Percentiles rank a stretch among this genome's conserved stretches.
Conservation (phyloP, 2,113 vertebrate genomes). For the Heterotilapia buettikoferi region DNA sequence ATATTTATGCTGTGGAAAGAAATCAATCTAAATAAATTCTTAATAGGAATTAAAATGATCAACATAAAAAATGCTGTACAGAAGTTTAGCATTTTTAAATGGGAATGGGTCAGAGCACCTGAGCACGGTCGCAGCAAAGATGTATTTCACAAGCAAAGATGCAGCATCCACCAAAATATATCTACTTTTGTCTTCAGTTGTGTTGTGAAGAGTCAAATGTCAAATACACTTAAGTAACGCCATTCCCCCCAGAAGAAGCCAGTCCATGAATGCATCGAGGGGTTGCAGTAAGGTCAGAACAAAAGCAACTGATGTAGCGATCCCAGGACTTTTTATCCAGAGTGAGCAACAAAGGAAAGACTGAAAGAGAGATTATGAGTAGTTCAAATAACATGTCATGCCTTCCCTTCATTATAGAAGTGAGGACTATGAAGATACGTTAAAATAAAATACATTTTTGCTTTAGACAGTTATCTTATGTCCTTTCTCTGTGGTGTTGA, state of each 20-base stretch:
- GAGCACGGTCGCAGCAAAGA: background rate
- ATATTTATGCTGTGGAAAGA: rapidly evolving
- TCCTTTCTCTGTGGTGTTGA: background rate
- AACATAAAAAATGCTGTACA: background rate
- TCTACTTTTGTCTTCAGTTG: background rate
- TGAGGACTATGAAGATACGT: background rate
- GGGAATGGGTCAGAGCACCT: background rate
- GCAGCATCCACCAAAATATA: background rate
- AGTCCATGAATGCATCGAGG: background rate
- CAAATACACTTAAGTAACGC: background rate
- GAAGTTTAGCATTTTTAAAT: background rate
- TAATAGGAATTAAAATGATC: background rate
- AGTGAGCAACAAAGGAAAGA: background rate
- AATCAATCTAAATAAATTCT: background rate
- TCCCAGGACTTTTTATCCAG: background rate
- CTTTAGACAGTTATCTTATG: background rate
- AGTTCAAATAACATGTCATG: background rate
- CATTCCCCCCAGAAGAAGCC: background rate
- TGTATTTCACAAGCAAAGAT: background rate
- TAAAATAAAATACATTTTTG: background rate
- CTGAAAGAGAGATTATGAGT: background rate
- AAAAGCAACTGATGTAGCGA: rapidly evolving
- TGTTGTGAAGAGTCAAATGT: background rate
- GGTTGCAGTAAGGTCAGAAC: background rate
- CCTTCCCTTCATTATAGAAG: background rate